A percentile compares a stretch with the other conserved stretches of the same genome.
Evolutionary conservation across 2,888 invertebrate species (phyloP).

Genomic region (Holacanthella duospinosa): DNA sequence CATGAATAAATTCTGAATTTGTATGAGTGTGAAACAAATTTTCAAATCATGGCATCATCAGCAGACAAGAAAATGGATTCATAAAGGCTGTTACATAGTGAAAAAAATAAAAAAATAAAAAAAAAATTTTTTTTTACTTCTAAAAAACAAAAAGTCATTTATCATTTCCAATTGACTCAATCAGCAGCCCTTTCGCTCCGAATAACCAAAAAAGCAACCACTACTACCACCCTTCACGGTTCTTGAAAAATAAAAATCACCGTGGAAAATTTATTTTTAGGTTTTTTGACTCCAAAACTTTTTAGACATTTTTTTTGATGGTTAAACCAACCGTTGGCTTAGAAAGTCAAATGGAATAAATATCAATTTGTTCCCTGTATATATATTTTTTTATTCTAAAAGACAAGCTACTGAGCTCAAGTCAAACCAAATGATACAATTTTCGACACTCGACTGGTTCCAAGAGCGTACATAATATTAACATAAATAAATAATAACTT

Average conservation of each 20-base stretch:
- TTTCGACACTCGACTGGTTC: constrained; percentile 1
- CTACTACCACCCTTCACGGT: background rate
- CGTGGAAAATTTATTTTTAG: background rate
- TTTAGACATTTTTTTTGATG: background rate
- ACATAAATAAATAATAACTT: constrained; percentile 2
- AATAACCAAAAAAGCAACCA: background rate
- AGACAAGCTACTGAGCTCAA: too few relatives aligned
- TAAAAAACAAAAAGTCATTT: background rate
- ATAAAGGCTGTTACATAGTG: too few relatives aligned
- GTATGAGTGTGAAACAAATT: background rate
- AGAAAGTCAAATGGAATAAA: constrained; percentile 5
- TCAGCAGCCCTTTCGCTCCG: constrained; percentile 2
- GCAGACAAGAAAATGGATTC: too few relatives aligned
- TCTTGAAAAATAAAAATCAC: background rate
- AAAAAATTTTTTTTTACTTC: too few relatives aligned
- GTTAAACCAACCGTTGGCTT: background rate
- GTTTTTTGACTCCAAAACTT: background rate
- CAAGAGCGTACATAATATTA: constrained; percentile 2
- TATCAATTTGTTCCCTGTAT: background rate
- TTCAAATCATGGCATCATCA: background rate
- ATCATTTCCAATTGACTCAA: constrained; percentile 5
- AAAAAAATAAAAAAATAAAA: background rate
- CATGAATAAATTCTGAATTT: background rate
- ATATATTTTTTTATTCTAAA: background rate
- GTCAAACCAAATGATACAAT: constrained; percentile 1